Conservation (phyloP, 1,140 invertebrate genomes). For the Achroia grisella region DNA sequence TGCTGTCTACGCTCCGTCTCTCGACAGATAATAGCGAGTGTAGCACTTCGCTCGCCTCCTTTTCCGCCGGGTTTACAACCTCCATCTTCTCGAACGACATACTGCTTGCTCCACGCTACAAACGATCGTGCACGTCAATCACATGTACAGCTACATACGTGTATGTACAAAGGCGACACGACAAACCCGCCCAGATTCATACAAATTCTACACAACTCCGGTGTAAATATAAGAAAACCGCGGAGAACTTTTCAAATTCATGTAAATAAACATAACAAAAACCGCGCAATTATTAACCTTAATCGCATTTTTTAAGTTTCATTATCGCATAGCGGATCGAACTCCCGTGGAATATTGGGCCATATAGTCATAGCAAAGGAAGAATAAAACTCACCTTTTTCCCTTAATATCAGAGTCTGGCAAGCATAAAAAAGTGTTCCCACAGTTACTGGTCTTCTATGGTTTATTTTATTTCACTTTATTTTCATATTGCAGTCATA, state of each 20-base stretch:
- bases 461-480: conserved; percentile 58
- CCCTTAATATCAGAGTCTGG: conserved; percentile 33
- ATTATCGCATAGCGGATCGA: conserved; percentile 75
- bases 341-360: conserved; percentile 74
- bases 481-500: conserved; percentile 68
- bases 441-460: conserved; percentile 27
- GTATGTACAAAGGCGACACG: conserved; percentile 59
- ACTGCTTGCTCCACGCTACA: conserved; percentile 48
- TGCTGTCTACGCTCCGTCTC: conserved; percentile 72
- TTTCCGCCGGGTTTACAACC: conserved; percentile 74
- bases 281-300: conserved; percentile 75
- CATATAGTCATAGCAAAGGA: conserved; percentile 73
- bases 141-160: conserved; percentile 69
- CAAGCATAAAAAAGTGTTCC: conserved; percentile 43
- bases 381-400: conserved; percentile 72
- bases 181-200: conserved; percentile 51
- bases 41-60: conserved; percentile 79
- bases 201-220: conserved; percentile 39
- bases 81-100: conserved; percentile 73
- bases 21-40: conserved; percentile 78
- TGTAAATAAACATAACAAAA: conserved; percentile 74
- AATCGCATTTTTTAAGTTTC: conserved; percentile 74
- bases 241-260: conserved; percentile 71
- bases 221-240: conserved; percentile 58
- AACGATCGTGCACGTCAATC: conserved; percentile 65